Percentiles rank a stretch among this genome's conserved stretches.
Conservation (phyloP, 1,140 invertebrate genomes). For the Myzus persicae region DNA sequence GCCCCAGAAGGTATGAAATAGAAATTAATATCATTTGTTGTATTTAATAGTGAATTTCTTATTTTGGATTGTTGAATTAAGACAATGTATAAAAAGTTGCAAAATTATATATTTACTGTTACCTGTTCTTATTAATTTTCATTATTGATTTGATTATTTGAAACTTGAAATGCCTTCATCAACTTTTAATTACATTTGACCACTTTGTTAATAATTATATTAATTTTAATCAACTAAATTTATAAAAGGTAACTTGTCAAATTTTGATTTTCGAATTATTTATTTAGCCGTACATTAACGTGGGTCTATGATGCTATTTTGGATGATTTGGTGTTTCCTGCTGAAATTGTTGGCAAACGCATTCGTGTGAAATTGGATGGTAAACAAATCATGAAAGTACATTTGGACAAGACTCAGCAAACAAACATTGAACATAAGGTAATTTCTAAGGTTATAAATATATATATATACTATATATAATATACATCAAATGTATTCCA, state of each 20-base stretch:
- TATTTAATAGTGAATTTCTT: neutral
- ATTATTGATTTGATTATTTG: neutral
- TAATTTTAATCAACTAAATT: no score
- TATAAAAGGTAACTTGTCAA: neutral
- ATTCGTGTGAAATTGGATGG: constrained; percentile 96
- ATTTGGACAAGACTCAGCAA: constrained; percentile 97
- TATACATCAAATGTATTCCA: neutral
- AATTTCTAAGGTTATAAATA: constrained; percentile 62
- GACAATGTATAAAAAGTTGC: neutral
- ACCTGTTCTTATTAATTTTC: neutral
- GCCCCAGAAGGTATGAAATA: constrained; percentile 81
- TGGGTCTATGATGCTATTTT: constrained; percentile 96
- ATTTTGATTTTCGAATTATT: constrained; percentile 22
- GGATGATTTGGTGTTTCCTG: constrained; percentile 97
- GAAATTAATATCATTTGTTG: neutral
- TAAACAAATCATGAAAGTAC: constrained; percentile 95
- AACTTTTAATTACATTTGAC: no score
- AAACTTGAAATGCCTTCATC: no score
- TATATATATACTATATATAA: neutral
- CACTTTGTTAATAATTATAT: no score
- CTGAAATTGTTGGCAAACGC: constrained; percentile 98
- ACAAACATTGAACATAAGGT: constrained; percentile 99
- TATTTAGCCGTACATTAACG: constrained; percentile 87
- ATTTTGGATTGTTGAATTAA: neutral
- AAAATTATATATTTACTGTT: neutral